These are phyloP conservation scores for Drosophila funebris DNA, from an alignment of 1,140 invertebrate species.

Conservation along the genomic window DNA sequence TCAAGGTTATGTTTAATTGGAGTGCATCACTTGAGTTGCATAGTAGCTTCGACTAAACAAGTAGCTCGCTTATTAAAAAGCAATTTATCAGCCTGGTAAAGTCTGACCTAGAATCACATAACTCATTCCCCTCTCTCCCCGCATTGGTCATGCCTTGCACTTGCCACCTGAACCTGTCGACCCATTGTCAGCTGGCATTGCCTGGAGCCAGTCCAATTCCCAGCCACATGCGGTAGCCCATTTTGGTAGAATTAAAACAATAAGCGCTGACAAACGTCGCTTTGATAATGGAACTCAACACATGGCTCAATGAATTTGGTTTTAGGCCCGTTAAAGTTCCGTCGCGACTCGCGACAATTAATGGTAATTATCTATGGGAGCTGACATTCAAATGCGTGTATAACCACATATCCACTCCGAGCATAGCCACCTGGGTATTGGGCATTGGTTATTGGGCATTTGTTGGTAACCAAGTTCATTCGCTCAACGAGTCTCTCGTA, in stretches of 20 bases:
- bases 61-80: slow-evolving; percentile 66
- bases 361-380: slow-evolving; percentile 65
- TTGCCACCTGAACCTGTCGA: slow-evolving; percentile 37
- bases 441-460: not conserved
- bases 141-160: slow-evolving; percentile 36
- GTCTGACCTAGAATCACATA: slow-evolving; percentile 3
- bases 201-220: slow-evolving; percentile 19
- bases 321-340: slow-evolving; percentile 48
- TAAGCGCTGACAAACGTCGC: slow-evolving; percentile 67
- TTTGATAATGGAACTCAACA: slow-evolving; percentile 54
- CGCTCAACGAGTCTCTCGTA: slow-evolving; percentile 16
- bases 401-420: slow-evolving; percentile 16
- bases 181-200: slow-evolving; percentile 32
- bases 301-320: slow-evolving; percentile 61
- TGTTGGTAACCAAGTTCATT: slow-evolving; percentile 40
- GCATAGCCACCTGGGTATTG: slow-evolving; percentile 18
- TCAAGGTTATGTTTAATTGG: slow-evolving; percentile 68
- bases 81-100: slow-evolving; percentile 52
- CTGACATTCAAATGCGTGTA: slow-evolving; percentile 48
- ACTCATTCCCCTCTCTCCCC: slow-evolving; percentile 2
- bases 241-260: slow-evolving; percentile 62
- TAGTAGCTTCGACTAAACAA: slow-evolving; percentile 23
- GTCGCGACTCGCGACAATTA: slow-evolving; percentile 68
- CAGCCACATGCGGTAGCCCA: slow-evolving; percentile 21
- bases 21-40: slow-evolving; percentile 28